Percentiles rank a stretch among this genome's conserved stretches.
Evolutionary conservation across 2,888 invertebrate genomes (phyloP).

Genomic region (Scaptodrosophila latifasciaeformis): DNA sequence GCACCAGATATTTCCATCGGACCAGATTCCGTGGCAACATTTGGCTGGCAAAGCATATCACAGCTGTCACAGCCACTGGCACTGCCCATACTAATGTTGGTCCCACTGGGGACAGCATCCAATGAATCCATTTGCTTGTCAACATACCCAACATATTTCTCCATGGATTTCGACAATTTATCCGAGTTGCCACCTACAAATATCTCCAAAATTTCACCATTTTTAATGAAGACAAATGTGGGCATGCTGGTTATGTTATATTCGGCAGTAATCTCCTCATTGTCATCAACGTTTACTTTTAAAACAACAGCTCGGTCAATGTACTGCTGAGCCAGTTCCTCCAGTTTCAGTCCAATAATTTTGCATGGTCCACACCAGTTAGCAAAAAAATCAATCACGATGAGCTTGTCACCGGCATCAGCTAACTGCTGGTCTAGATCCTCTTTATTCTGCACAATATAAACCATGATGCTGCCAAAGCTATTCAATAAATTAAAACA

Average conservation of each 20-base stretch:
- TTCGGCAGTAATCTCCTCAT: conserved; percentile 85
- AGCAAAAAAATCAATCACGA: conserved; percentile 92
- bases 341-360: conserved; percentile 87
- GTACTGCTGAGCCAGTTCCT: conserved; percentile 80
- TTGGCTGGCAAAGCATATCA: no score
- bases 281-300: conserved; percentile 88
- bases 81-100: no score
- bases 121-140: conserved; percentile 16
- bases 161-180: conserved; percentile 80
- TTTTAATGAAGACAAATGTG: conserved; percentile 90
- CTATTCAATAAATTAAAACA: no score
- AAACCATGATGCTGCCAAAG: conserved; percentile 37
- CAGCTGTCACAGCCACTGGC: no score
- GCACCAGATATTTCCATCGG: no score
- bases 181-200: conserved; percentile 87
- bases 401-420: conserved; percentile 85
- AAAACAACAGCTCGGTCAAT: conserved; percentile 75
- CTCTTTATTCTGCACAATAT: conserved; percentile 70
- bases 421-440: conserved; percentile 83
- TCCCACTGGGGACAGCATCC: background rate
- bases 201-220: conserved; percentile 80
- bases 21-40: no score
- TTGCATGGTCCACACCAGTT: conserved; percentile 96
- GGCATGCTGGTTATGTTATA: conserved; percentile 91
- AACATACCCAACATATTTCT: conserved; percentile 76